These are phyloP conservation scores for Catharus bicknelli DNA, from an alignment of 2,113 vertebrate species.

Conservation along the genomic window DNA sequence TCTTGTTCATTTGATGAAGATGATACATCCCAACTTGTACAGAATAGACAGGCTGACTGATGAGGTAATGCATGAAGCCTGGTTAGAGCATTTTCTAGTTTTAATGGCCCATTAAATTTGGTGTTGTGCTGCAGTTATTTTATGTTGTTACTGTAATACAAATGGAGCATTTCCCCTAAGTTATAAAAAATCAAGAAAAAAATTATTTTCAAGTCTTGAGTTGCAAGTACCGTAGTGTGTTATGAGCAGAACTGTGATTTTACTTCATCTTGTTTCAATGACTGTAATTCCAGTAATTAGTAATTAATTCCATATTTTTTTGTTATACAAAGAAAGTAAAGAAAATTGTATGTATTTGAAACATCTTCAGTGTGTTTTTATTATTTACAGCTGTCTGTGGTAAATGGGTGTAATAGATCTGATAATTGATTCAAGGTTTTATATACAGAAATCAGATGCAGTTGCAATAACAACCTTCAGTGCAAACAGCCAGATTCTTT, in stretches of 20 bases:
- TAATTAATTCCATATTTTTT: not conserved
- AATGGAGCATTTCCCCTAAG: fast-evolving
- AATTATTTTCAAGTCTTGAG: not conserved
- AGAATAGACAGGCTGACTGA: conserved; percentile 91
- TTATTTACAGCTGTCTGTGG: not conserved
- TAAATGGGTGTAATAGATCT: not conserved
- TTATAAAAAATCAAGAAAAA: not conserved
- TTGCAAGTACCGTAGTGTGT: not conserved
- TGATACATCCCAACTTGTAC: conserved; percentile 93
- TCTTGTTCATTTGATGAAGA: conserved; percentile 88
- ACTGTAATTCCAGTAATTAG: not conserved
- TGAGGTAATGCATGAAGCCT: conserved; percentile 77
- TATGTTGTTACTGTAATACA: not conserved
- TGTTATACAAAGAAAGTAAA: not conserved
- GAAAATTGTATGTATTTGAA: not conserved
- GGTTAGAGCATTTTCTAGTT: not conserved
- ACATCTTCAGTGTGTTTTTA: not conserved
- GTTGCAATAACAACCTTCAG: not conserved
- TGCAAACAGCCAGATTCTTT: not conserved
- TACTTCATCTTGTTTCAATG: not conserved
- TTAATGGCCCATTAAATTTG: not conserved
- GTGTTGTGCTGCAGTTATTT: not conserved
- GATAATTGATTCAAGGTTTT: not conserved
- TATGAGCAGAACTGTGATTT: not conserved
- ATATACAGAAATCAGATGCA: not conserved